These are phyloP conservation scores for Sylvilagus bachmani DNA, from an alignment of 2,113 vertebrate species.

Conservation along the genomic window DNA sequence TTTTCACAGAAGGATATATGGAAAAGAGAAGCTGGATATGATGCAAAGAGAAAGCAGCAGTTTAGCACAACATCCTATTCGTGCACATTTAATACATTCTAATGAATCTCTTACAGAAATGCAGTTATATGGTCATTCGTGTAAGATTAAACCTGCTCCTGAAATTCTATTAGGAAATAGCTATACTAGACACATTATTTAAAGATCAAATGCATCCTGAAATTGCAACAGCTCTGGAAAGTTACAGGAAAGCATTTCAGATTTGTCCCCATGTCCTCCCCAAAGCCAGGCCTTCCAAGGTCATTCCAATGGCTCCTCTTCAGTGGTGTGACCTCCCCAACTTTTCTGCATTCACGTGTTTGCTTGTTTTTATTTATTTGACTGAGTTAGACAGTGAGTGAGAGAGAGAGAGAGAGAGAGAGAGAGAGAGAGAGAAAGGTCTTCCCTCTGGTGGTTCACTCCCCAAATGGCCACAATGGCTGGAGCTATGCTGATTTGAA, in stretches of 20 bases:
- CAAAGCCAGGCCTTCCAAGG: not conserved
- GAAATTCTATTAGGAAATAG: constrained; percentile 35
- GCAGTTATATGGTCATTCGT: not conserved
- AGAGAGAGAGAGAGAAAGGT: too few species aligned
- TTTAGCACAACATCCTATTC: not conserved
- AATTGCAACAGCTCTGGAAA: constrained; percentile 31
- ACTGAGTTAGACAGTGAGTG: too few species aligned
- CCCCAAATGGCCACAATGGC: too few species aligned
- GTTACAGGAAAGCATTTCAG: not conserved
- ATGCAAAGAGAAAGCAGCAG: not conserved
- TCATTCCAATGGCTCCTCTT: not conserved
- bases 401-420: too few species aligned
- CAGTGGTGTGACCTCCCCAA: not conserved
- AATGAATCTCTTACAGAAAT: constrained; percentile 5
- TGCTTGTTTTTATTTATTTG: too few species aligned
- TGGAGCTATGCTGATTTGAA: too few species aligned
- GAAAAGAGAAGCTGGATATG: not conserved
- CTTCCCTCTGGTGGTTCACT: too few species aligned
- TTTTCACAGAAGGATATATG: not conserved
- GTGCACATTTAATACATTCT: not conserved
- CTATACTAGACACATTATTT: not conserved
- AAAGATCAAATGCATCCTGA: not conserved
- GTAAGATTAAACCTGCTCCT: constrained; percentile 1
- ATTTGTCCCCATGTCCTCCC: not conserved
- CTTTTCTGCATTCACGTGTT: not conserved